Evolutionary conservation across 2,113 vertebrate species (phyloP), one percentile per base, ranked within the genome.

Genomic region (Semnornis frantzii): DNA sequence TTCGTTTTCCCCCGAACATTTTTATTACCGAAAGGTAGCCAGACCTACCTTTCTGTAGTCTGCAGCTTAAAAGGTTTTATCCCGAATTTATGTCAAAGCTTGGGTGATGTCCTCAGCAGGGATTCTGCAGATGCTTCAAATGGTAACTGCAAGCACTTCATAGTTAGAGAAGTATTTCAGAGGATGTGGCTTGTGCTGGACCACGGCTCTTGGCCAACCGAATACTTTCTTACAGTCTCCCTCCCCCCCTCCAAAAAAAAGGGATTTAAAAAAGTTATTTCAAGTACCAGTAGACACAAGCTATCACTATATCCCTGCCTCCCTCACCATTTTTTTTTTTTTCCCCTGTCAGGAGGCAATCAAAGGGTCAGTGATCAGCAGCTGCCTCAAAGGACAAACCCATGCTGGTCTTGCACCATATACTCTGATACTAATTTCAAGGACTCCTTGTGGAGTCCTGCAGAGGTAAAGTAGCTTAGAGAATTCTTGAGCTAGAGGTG

Each of bases 71-170:
- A 23, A 3, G 2, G 27, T 33, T 80, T 50, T 33, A 19, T 24
- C 23, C 10, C 44, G 5, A 24, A 70, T 62, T 83, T 62, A 31
- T 46, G 34, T 11, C 54, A 76, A 72, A 58, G 27, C 19, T 60
- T 4, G 4, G 1, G 4, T 39, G 39, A 25, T 52, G 50, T 13
- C 50, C 14, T 18, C 17, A 3, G 3, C 12, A 2, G 7, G 69
- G 31, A 12, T 15, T 25, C 39, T 10, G n/a, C 46, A 71, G 17
- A 20, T n/a, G 42, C 66, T 72, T 62, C 59, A 7, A 9, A 25
- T 0, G 1, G 42, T 21, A 55, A 69, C 59, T 86, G 39, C 55
- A n/a, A 62, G 30, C 15, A 2, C 15, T 39, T 24, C 0, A 1
- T 2, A 13, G 25, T 15, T 10, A 15, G 31, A 72, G 72, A 44